phyloP scores from a whole-genome alignment of 2,888 invertebrate genomes.

The Cyclophora albipunctata region DNA sequence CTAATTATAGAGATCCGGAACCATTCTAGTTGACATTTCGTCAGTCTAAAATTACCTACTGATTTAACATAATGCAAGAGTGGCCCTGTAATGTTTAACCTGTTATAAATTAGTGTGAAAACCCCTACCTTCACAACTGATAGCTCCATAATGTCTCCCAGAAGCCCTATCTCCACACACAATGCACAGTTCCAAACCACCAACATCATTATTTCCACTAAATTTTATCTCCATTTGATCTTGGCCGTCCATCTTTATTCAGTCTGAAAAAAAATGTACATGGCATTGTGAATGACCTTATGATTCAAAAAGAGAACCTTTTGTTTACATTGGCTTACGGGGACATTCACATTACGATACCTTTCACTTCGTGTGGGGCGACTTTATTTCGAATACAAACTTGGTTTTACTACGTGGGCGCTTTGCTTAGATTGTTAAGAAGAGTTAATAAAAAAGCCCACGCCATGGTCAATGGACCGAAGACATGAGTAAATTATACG shows the following conservation, averaged over 20 bases:
- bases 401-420: slow-evolving; percentile 15
- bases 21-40: too few species aligned
- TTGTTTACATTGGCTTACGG: slow-evolving; percentile 12
- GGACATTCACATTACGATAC: slow-evolving; percentile 2
- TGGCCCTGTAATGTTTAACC: too few species aligned
- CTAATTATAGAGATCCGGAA: too few species aligned
- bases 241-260: slow-evolving; percentile 45
- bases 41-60: too few species aligned
- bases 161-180: slow-evolving; percentile 98
- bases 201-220: slow-evolving; percentile 52
- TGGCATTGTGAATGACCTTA: not conserved
- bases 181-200: slow-evolving; percentile 90
- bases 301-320: not conserved
- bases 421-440: slow-evolving; percentile 8
- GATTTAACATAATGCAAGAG: too few species aligned
- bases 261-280: not conserved
- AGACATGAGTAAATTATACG: not conserved
- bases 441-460: slow-evolving; percentile 20
- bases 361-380: slow-evolving; percentile 30
- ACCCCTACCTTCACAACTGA: slow-evolving; percentile 84
- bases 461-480: slow-evolving; percentile 30
- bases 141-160: slow-evolving; percentile 95
- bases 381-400: slow-evolving; percentile 2
- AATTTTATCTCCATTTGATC: slow-evolving; percentile 64
- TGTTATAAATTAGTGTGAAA: not conserved